These are phyloP conservation scores for Calycopis cecrops DNA, from an alignment of 1,140 invertebrate genomes.

Conservation along the genomic window DNA sequence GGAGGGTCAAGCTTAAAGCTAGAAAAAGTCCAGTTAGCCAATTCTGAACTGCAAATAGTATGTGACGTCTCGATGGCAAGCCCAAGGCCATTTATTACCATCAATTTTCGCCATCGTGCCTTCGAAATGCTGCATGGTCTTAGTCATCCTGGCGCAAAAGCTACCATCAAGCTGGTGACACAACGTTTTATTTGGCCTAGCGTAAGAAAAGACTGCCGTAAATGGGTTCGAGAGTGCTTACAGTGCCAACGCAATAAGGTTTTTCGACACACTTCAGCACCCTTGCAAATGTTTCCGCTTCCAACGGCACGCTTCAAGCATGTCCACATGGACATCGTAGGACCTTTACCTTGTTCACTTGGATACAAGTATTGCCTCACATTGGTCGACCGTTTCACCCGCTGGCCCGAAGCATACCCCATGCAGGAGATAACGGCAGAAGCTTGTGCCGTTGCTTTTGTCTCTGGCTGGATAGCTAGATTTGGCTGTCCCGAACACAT, in stretches of 20 bases:
- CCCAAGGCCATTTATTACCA: too few relatives aligned
- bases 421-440: slow-evolving; percentile 20
- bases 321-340: slow-evolving; percentile 22
- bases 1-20: too few relatives aligned
- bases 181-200: slow-evolving; percentile 8
- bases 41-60: too few relatives aligned
- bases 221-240: slow-evolving; percentile 15
- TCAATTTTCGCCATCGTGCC: too few relatives aligned
- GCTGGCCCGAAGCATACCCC: slow-evolving; percentile 20
- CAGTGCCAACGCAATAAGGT: slow-evolving; percentile 15
- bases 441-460: slow-evolving; percentile 19
- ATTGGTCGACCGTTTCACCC: slow-evolving; percentile 19
- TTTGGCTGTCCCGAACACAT: slow-evolving; percentile 21
- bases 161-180: too few relatives aligned
- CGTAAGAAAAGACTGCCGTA: slow-evolving; percentile 9
- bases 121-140: too few relatives aligned
- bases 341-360: slow-evolving; percentile 20
- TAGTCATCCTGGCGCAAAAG: too few relatives aligned
- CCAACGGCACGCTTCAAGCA: slow-evolving; percentile 21
- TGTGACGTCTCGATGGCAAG: too few relatives aligned
- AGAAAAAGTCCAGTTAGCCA: too few relatives aligned
- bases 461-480: slow-evolving; percentile 20
- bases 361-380: slow-evolving; percentile 25
- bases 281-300: slow-evolving; percentile 14
- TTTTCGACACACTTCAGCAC: slow-evolving; percentile 17